A percentile compares a stretch with the other conserved stretches of the same genome.
Evolutionary conservation across 1,140 invertebrate species (phyloP).

Genomic region (Gonatopus flavifemur): DNA sequence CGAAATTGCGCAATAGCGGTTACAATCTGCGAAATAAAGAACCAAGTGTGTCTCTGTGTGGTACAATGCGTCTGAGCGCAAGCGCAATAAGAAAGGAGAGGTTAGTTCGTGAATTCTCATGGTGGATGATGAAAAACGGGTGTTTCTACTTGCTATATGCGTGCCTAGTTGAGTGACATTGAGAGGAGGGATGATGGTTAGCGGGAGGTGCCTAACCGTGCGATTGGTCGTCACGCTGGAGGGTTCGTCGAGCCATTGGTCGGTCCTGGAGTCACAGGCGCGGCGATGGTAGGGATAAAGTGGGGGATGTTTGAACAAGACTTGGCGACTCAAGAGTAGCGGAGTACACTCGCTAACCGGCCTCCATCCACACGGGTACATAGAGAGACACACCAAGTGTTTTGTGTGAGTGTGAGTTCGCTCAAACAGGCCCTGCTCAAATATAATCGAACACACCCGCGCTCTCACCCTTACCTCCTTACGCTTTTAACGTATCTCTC

Average conservation of each 20-base stretch:
- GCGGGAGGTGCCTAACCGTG: too few species aligned
- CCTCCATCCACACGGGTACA: slow-evolving; percentile 52
- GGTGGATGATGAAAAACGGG: too few species aligned
- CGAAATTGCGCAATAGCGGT: slow-evolving; percentile 24
- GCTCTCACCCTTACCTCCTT: slow-evolving; percentile 12
- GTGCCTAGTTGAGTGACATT: too few species aligned
- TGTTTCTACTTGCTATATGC: too few species aligned
- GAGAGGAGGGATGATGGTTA: too few species aligned
- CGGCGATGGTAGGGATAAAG: slow-evolving; percentile 1
- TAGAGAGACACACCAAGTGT: slow-evolving; percentile 32
- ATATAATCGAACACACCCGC: slow-evolving; percentile 27
- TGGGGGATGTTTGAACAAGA: slow-evolving; percentile 57
- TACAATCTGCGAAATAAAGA: slow-evolving; percentile 8
- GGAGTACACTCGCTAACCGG: slow-evolving; percentile 56
- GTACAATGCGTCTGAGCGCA: too few species aligned
- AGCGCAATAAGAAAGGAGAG: too few species aligned
- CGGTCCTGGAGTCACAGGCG: slow-evolving; percentile 4
- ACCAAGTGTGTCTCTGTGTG: slow-evolving; percentile 1
- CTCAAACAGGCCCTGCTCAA: slow-evolving; percentile 36
- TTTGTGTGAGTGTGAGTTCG: slow-evolving; percentile 24
- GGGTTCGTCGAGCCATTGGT: slow-evolving; percentile 12
- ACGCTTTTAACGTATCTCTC: too few species aligned
- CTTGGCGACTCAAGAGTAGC: slow-evolving; percentile 48
- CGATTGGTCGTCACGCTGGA: slow-evolving; percentile 1
- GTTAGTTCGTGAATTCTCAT: too few species aligned